A percentile compares a stretch with the other conserved stretches of the same genome.
Conservation (phyloP, 1,140 invertebrate genomes). For the Temnothorax longispinosus region DNA sequence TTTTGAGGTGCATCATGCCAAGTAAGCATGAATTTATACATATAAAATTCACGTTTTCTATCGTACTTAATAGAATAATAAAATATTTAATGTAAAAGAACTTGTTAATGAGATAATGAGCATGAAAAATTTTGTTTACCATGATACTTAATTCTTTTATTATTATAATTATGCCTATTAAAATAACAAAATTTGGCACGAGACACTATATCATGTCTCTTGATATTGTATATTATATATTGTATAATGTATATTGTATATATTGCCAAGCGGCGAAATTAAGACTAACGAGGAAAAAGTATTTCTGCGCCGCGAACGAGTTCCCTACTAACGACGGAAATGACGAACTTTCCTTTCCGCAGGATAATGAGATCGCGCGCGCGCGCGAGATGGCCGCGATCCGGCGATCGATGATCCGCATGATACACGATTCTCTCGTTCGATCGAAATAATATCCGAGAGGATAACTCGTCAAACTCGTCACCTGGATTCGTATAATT, state of each 20-base stretch:
- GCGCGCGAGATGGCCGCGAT: conserved; percentile 15
- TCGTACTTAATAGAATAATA: too few species aligned
- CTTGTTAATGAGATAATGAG: too few species aligned
- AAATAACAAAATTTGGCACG: too few species aligned
- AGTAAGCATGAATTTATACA: too few species aligned
- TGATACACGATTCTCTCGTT: neutral
- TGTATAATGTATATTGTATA: conserved; percentile 5
- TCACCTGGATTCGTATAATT: conserved; percentile 33
- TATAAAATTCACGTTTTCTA: too few species aligned
- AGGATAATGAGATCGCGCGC: conserved; percentile 64
- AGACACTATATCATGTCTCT: too few species aligned
- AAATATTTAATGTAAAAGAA: too few species aligned
- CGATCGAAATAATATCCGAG: conserved; percentile 32
- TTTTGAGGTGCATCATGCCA: neutral
- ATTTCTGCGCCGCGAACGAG: conserved; percentile 58
- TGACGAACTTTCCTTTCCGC: conserved; percentile 65
- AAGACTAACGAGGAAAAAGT: conserved; percentile 76
- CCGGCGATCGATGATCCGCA: conserved; percentile 15
- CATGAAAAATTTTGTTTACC: too few species aligned
- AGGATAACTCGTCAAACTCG: conserved; percentile 25
- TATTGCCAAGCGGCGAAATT: conserved; percentile 66
- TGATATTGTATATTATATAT: too few species aligned
- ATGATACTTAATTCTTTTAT: too few species aligned
- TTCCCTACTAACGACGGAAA: conserved; percentile 58
- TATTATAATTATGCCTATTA: too few species aligned